Base-by-base conservation (phyloP, 2,888 invertebrate genomes). In the Abrostola tripartita region DNA sequence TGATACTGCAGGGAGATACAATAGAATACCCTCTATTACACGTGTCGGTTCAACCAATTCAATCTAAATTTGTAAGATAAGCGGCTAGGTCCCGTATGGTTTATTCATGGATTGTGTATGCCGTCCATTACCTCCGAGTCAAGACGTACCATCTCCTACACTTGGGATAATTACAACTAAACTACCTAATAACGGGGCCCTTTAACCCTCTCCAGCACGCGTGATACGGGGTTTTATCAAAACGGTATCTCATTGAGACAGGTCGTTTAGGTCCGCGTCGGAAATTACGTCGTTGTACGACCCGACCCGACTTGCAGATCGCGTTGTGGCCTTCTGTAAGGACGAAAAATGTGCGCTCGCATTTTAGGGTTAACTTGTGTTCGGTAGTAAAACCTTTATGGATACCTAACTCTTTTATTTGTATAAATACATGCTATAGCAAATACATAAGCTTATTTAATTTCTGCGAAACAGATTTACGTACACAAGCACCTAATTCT, bases 231-330 rank as follows among this genome's bases (percentile, higher is more conserved):
- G 78, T 79, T 82, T 87, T 88, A 89, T 87, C 85, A 83, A 80
- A 84, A 70, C 82, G 74, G 71, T 84, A 86, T 87, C 86, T 83
- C 82, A 82, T 84, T 81, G 82, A 76, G 82, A 81, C 82, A 82
- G 85, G 85, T 87, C 87, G 86, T 88, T 88, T 81, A 64, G 83
- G 71, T 75, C 81, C 70, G 65, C 71, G 74, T 71, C 84, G 89
- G 90, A 90, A 87, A 90, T 89, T 88, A 88, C 86, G 66, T 85
- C 84, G 82, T 83, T 81, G 60, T 53, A 52, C 62, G 64, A 69
- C 50, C 68, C 63, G 60, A 68, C 68, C 52, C 56, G 60, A 52
- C 58, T 73, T 62, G 36, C 62, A 71, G 68, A 71, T 71, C 68
- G 67, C 73, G 60, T 61, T 72, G 73, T 54, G 54, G 65, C 56